These are phyloP conservation scores for Atethmia centrago DNA, from an alignment of 2,888 invertebrate species.

Conservation along the genomic window DNA sequence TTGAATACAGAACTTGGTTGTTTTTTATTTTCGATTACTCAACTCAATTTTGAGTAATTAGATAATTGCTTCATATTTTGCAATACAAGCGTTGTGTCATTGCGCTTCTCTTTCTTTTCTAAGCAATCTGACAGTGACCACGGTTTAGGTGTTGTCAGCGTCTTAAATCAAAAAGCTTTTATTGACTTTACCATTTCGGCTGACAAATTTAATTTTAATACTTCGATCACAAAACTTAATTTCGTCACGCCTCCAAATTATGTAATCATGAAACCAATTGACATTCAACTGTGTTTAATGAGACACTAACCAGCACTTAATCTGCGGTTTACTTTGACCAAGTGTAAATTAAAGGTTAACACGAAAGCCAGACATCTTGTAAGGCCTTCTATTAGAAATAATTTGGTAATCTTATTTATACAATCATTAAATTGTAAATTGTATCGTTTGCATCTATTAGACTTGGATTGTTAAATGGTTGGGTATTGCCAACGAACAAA, in stretches of 20 bases:
- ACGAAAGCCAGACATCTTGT: slow-evolving; percentile 57
- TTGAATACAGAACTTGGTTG: too few species aligned
- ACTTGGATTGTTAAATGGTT: slow-evolving; percentile 53
- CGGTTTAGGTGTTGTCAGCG: too few species aligned
- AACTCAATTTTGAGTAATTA: too few species aligned
- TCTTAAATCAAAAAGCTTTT: slow-evolving; percentile 21
- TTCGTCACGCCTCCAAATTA: slow-evolving; percentile 33
- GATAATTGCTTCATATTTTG: too few species aligned
- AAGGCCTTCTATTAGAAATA: slow-evolving; percentile 36
- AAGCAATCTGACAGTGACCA: too few species aligned
- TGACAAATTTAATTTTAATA: slow-evolving; percentile 43
- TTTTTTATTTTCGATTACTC: too few species aligned
- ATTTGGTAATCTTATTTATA: slow-evolving; percentile 52
- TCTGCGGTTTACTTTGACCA: slow-evolving; percentile 64
- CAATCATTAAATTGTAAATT: slow-evolving; percentile 36
- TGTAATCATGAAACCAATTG: slow-evolving; percentile 46
- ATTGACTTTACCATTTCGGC: background rate
- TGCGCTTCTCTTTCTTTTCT: too few species aligned
- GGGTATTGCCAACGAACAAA: slow-evolving; percentile 36
- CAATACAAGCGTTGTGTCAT: too few species aligned
- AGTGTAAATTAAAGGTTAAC: slow-evolving; percentile 65
- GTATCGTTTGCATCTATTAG: slow-evolving; percentile 45
- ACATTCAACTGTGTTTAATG: slow-evolving; percentile 56
- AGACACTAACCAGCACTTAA: slow-evolving; percentile 56
- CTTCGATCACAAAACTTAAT: slow-evolving; percentile 22